These are phyloP conservation scores for Ochotona princeps DNA, from an alignment of 2,113 vertebrate species.

Conservation along the genomic window DNA sequence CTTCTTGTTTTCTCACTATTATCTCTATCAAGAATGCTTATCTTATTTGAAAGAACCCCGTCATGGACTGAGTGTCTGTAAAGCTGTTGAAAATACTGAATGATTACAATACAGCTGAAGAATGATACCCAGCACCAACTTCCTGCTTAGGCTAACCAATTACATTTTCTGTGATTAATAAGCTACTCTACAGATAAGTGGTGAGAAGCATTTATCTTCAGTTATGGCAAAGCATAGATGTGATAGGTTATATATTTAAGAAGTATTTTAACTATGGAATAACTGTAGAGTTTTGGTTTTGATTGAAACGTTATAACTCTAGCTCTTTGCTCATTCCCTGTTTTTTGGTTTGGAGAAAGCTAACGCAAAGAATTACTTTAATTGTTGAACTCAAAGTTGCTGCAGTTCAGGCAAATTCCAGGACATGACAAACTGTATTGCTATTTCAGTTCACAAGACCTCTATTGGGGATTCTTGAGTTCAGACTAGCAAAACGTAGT, in stretches of 20 bases:
- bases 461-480: constrained; percentile 25
- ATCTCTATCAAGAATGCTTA: constrained; percentile 56
- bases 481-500: constrained; percentile 38
- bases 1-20: constrained; percentile 59
- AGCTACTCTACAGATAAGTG: constrained; percentile 34
- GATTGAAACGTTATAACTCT: background rate
- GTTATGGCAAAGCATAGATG: background rate
- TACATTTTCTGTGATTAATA: constrained; percentile 47
- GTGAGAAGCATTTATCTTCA: constrained; percentile 32
- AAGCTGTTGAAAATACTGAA: constrained; percentile 65
- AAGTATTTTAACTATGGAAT: constrained; percentile 44
- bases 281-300: constrained; percentile 47
- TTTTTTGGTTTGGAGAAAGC: constrained; percentile 51
- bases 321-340: background rate
- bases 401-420: constrained; percentile 52
- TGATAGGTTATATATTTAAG: constrained; percentile 33
- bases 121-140: constrained; percentile 32
- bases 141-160: constrained; percentile 47
- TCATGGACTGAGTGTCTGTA: constrained; percentile 51
- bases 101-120: constrained; percentile 52
- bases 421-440: constrained; percentile 26
- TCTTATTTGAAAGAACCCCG: constrained; percentile 52
- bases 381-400: constrained; percentile 55
- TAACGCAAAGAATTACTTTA: constrained; percentile 38
- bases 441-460: constrained; percentile 45